Percentiles rank a stretch among this genome's conserved stretches.
Conservation (phyloP, 2,797 vertebrate genomes). For the Amphiprion clarkii region DNA sequence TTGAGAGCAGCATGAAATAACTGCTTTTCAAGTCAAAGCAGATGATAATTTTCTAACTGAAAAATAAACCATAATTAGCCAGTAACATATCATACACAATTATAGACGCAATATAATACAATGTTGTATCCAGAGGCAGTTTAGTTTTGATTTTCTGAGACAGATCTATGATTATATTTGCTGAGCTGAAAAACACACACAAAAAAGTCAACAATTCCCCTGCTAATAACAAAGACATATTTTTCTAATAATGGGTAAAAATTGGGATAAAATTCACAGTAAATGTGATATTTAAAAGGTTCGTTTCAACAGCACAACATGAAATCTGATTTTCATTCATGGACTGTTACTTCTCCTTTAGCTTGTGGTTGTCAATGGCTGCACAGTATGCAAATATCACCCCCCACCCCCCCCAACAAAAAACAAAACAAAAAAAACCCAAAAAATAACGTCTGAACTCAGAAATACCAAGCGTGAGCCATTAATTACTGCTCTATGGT, state of each 20-base stretch:
- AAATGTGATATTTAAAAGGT: not conserved
- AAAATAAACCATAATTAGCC: slow-evolving; percentile 3
- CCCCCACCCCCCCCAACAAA: not conserved
- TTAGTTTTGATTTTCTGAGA: not conserved
- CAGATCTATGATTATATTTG: not conserved
- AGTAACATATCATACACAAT: not conserved
- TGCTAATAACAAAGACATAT: not conserved
- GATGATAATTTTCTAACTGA: not conserved
- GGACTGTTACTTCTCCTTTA: not conserved
- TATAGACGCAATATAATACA: not conserved
- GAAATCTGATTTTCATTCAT: not conserved
- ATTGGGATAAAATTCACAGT: slow-evolving; percentile 1
- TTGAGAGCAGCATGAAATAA: not conserved
- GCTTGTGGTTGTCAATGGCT: not conserved
- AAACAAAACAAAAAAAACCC: not conserved
- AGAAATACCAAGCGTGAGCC: slow-evolving; percentile 22
- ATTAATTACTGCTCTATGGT: slow-evolving; percentile 69
- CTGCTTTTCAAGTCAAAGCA: not conserved
- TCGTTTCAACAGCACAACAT: not conserved
- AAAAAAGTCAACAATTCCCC: not conserved
- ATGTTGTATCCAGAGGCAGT: not conserved
- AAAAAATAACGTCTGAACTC: not conserved
- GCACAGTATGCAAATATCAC: not conserved
- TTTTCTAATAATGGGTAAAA: not conserved
- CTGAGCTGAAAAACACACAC: not conserved